A percentile compares a stretch with the other conserved stretches of the same genome.
Evolutionary conservation across 1,140 invertebrate genomes (phyloP).

Genomic region (Orchesella cincta): DNA sequence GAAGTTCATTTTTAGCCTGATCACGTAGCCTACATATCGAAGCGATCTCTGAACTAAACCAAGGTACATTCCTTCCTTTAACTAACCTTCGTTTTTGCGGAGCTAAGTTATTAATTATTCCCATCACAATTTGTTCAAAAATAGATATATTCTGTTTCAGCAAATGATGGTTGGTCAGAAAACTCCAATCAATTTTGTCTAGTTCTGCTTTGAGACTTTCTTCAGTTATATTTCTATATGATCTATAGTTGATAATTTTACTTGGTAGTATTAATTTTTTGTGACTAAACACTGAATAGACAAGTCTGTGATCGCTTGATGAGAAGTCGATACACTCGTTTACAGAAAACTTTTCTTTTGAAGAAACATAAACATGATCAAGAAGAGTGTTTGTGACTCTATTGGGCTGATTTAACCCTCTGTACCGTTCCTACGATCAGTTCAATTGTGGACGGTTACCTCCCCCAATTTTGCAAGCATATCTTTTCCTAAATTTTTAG

Average conservation of each 20-base stretch:
- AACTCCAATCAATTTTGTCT: constrained; percentile 3
- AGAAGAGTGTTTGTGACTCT: background rate
- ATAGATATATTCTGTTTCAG: background rate
- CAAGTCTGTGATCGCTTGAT: background rate
- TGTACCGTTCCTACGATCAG: too few species aligned
- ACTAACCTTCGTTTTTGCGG: background rate
- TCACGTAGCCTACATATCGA: background rate
- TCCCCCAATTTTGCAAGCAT: too few species aligned
- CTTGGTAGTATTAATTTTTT: background rate
- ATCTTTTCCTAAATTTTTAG: too few species aligned
- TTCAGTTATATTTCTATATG: background rate
- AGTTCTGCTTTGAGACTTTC: background rate
- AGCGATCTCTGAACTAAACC: background rate
- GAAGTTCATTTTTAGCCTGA: background rate
- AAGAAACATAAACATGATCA: constrained; percentile 11
- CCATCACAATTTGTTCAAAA: background rate
- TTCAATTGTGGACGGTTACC: too few species aligned
- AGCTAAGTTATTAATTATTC: background rate
- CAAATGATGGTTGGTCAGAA: background rate
- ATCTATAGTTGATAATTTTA: background rate
- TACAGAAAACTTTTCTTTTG: background rate
- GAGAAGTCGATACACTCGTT: background rate
- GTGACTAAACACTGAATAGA: background rate
- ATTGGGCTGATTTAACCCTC: too few species aligned
- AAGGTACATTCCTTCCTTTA: background rate